Evolutionary conservation across 2,113 vertebrate genomes (phyloP).

Genomic region (Argyrosomus japonicus): DNA sequence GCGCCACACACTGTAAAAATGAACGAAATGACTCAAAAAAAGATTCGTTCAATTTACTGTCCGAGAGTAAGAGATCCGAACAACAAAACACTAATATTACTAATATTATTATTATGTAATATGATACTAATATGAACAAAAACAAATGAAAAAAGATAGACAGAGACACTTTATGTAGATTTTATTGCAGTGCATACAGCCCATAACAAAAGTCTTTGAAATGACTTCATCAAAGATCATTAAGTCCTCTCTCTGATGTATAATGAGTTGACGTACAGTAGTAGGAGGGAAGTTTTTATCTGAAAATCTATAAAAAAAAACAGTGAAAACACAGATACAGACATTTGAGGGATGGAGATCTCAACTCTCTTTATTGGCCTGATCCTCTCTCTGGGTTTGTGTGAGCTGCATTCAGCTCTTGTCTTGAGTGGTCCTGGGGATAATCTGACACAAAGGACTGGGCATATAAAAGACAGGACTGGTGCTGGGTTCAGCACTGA

Average conservation of each 20-base stretch:
- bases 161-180: too few relatives aligned
- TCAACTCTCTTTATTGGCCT: neutral
- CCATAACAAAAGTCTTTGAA: too few relatives aligned
- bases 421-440: neutral
- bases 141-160: too few relatives aligned
- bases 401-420: neutral
- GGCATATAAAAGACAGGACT: neutral
- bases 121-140: too few relatives aligned
- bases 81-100: too few relatives aligned
- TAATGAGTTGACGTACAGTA: neutral
- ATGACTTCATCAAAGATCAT: too few relatives aligned
- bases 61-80: too few relatives aligned
- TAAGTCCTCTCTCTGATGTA: neutral
- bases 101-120: too few relatives aligned
- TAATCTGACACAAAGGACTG: neutral
- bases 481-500: neutral
- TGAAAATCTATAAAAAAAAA: conserved; percentile 47
- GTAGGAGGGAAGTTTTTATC: neutral
- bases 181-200: neutral
- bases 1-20: too few relatives aligned
- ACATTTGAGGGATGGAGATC: neutral
- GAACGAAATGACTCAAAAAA: too few relatives aligned
- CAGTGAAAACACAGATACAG: neutral
- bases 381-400: neutral
- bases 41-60: too few relatives aligned